Percentiles rank a stretch among this genome's conserved stretches.
phyloP scores from a whole-genome alignment of 2,888 invertebrate genomes.

The Hymenopus coronatus region DNA sequence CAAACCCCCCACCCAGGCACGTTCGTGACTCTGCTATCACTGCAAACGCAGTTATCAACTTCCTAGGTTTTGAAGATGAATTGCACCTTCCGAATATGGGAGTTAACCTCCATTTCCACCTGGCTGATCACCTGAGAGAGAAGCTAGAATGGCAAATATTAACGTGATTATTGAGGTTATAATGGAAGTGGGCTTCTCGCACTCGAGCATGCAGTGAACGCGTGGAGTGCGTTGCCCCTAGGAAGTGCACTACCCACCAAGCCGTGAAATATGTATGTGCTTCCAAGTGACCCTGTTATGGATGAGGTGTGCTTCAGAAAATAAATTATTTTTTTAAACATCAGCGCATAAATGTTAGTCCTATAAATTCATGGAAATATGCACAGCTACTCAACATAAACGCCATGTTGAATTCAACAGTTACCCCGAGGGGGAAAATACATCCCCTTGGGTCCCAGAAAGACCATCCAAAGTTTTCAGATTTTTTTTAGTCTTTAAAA shows the following conservation, averaged over 20 bases:
- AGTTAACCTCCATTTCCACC: background rate
- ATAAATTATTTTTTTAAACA: background rate
- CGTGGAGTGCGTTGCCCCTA: background rate
- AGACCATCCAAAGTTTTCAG: no score
- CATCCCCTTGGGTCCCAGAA: no score
- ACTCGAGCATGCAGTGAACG: background rate
- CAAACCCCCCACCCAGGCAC: no score
- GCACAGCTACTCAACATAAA: no score
- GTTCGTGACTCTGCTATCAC: no score
- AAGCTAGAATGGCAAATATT: background rate
- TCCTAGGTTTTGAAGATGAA: background rate
- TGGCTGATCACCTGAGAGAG: background rate
- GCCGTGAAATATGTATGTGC: background rate
- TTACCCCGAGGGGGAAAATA: no score
- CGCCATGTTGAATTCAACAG: no score
- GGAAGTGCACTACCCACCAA: background rate
- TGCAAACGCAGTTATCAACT: no score
- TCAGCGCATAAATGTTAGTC: no score
- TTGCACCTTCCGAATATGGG: background rate
- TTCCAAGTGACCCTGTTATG: background rate
- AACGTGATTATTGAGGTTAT: background rate
- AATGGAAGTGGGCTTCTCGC: background rate
- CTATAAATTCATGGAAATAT: no score
- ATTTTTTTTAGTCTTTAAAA: no score
- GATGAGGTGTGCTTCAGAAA: background rate